Evolutionary conservation across 1,140 invertebrate species (phyloP), one percentile per base, ranked within the genome.

Genomic region (Achatina immaculata): DNA sequence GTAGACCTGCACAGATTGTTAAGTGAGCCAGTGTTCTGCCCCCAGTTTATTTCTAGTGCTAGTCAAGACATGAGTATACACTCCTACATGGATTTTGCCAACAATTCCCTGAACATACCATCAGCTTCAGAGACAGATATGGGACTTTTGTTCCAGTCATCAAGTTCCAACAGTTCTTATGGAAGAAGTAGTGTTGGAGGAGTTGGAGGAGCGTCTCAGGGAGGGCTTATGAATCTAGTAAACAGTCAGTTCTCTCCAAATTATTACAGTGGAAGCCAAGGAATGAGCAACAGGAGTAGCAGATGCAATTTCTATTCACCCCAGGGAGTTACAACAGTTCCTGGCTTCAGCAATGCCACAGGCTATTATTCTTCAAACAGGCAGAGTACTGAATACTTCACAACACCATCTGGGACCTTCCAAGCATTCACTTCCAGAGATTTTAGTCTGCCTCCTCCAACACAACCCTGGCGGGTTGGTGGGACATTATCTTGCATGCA

Each of bases 371-470:
- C 58, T 24, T 14, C 65, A n/a, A 68, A 28, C 76, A 66, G 58
- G 7, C 38, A 78, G 40, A 45, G 58, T 40, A 66, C 1, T 24
- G 65, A 76, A 19, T 76, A 76, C 34, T 76, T 58, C 40, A 7
- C 31, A 9, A 11, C 74, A 28, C 28, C 74, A 24, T 40, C 31
- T 40, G 48, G 48, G 28, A 76, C 14, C 28, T 76, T 58, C 38
- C 74, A 76, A 28, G 14, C 74, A 38, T 76, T 58, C 31, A 43
- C 38, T 36, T 78, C 76, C 2, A 42, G 55, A 55, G 78, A 80
- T 72, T 80, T 80, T 40, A 71, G 66, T 34, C 34, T 80, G 31
- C 78, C 78, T n/a, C 78, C 78, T 3, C 78, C 78, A 34, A 1
- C 68, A 21, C 76, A 78, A 11, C 58, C 58, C 38, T 78, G 76